These are phyloP conservation scores for Osmoderma eremita DNA, from an alignment of 2,888 invertebrate genomes.

Conservation along the genomic window DNA sequence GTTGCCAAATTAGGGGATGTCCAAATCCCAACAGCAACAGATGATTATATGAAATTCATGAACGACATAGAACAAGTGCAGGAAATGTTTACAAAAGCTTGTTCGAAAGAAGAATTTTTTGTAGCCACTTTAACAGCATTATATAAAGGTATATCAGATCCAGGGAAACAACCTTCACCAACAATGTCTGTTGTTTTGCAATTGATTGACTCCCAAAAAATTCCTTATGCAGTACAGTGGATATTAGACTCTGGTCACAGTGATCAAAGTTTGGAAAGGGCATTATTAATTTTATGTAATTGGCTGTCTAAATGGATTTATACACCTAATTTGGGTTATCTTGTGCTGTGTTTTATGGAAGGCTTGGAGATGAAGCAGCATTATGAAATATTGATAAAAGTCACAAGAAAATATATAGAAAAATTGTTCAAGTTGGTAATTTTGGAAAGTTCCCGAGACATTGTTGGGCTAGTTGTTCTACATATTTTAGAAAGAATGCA, in stretches of 20 bases:
- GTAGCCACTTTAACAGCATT: conserved; percentile 69
- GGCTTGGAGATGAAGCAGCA: conserved; percentile 67
- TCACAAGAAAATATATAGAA: conserved; percentile 71
- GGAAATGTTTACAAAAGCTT: conserved; percentile 58
- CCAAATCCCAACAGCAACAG: conserved; percentile 54
- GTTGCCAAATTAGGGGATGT: conserved; percentile 66
- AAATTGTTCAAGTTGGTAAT: conserved; percentile 68
- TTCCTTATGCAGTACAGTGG: conserved; percentile 64
- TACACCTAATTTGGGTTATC: conserved; percentile 71
- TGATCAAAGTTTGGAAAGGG: conserved; percentile 69
- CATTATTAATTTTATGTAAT: conserved; percentile 73
- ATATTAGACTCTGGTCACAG: conserved; percentile 59
- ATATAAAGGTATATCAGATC: conserved; percentile 71
- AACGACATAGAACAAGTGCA: conserved; percentile 57
- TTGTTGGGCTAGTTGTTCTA: conserved; percentile 71
- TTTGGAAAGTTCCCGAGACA: conserved; percentile 67
- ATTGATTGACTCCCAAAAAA: conserved; percentile 63
- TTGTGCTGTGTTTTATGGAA: conserved; percentile 75
- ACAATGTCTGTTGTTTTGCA: conserved; percentile 71
- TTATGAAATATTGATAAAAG: conserved; percentile 66
- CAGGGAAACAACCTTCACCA: conserved; percentile 68
- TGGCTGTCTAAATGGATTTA: conserved; percentile 75
- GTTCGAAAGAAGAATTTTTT: conserved; percentile 64
- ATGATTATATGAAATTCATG: conserved; percentile 57
- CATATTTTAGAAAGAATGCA: conserved; percentile 72